phyloP scores from a whole-genome alignment of 2,888 invertebrate genomes.

The Syrphus vitripennis region DNA sequence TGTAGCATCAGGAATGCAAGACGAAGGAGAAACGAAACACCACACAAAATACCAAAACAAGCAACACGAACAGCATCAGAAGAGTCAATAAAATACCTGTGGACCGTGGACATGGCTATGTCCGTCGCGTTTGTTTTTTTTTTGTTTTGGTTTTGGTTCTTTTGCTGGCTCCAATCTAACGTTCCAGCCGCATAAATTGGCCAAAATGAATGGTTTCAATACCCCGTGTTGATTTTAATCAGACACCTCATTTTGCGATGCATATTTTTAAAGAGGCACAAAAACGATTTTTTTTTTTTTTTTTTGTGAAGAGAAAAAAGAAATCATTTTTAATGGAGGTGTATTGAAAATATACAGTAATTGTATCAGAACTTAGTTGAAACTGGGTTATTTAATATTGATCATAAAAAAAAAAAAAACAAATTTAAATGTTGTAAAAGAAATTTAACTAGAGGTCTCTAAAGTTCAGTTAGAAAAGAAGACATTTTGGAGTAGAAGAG shows the following conservation, averaged over 20 bases:
- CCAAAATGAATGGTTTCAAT: constrained; percentile 61
- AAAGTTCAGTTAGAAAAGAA: too few species aligned
- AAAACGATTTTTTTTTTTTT: neutral
- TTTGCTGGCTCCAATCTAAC: constrained; percentile 14
- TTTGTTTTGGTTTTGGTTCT: neutral
- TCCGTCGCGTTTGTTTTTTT: neutral
- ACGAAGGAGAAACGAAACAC: neutral
- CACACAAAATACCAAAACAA: constrained; percentile 16
- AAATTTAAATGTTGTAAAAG: too few species aligned
- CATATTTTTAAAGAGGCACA: constrained; percentile 24
- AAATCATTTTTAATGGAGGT: neutral
- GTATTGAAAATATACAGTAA: neutral
- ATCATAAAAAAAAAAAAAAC: too few species aligned
- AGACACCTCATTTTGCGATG: constrained; percentile 54
- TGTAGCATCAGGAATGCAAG: neutral
- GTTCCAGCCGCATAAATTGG: constrained; percentile 60
- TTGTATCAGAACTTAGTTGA: neutral
- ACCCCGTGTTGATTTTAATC: constrained; percentile 70
- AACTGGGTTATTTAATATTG: neutral
- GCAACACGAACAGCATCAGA: constrained; percentile 27
- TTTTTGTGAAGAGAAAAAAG: neutral
- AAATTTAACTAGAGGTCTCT: too few species aligned
- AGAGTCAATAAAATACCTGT: constrained; percentile 58
- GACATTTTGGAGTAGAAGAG: too few species aligned
- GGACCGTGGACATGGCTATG: constrained; percentile 13